A percentile compares a stretch with the other conserved stretches of the same genome.
Evolutionary conservation across 30 jellyfish, hydroid and myxozoan species (phyloP).

Genomic region (Calvadosia cruxmelitensis): DNA sequence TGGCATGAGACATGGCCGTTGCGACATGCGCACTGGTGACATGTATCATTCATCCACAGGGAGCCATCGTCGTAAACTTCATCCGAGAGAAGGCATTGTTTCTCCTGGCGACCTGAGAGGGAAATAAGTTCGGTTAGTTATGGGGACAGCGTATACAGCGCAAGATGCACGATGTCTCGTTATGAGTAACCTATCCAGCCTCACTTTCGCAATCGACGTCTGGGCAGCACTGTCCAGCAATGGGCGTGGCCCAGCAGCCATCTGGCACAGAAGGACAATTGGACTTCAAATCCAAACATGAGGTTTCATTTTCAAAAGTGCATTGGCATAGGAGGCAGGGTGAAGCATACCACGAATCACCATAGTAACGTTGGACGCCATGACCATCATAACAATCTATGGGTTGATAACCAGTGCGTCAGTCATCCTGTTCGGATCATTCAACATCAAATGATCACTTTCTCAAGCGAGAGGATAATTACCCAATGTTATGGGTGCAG

Average conservation of each 20-base stretch:
- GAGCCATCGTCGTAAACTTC: slow-evolving; percentile 1
- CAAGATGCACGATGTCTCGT: too few relatives aligned
- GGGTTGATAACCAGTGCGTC: too few relatives aligned
- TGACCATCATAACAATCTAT: slow-evolving; percentile 3
- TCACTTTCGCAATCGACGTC: slow-evolving; percentile 10
- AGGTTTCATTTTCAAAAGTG: neutral
- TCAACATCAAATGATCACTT: too few relatives aligned
- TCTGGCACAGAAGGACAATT: neutral
- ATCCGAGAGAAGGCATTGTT: neutral
- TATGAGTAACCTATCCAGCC: too few relatives aligned
- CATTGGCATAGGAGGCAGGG: slow-evolving; percentile 3
- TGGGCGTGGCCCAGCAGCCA: slow-evolving; percentile 1
- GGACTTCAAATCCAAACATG: neutral
- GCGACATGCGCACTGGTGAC: neutral
- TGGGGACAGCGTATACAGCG: too few relatives aligned
- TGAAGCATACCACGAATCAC: slow-evolving; percentile 4
- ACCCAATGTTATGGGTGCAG: too few relatives aligned
- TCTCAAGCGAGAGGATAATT: too few relatives aligned
- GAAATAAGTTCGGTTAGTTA: neutral
- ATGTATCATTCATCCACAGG: neutral
- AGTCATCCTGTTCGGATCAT: too few relatives aligned
- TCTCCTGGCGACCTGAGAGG: neutral
- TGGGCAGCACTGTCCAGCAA: slow-evolving; percentile 8
- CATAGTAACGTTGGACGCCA: neutral
- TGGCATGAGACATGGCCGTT: neutral